These are phyloP conservation scores for Cottus gobio DNA, from an alignment of 2,113 vertebrate genomes.

Conservation along the genomic window DNA sequence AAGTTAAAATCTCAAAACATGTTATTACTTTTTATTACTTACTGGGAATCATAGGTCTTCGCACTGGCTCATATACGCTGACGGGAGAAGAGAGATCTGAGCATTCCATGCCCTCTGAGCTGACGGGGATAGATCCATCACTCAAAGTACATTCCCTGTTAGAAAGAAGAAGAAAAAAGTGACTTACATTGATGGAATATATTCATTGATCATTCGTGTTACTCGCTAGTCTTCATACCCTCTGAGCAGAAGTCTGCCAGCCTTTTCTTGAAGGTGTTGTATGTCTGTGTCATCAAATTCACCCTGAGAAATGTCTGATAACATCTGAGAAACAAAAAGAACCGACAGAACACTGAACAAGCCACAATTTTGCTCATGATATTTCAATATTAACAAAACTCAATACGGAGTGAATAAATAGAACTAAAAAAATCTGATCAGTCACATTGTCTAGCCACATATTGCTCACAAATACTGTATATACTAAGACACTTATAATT, in stretches of 20 bases:
- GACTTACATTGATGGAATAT: background rate
- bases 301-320: constrained; percentile 74
- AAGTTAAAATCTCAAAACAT: background rate
- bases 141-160: constrained; percentile 77
- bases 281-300: constrained; percentile 83
- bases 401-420: background rate
- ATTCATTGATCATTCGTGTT: background rate
- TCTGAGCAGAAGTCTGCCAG: constrained; percentile 82
- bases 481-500: background rate
- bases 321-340: constrained; percentile 49
- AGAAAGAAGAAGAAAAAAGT: constrained; percentile 38
- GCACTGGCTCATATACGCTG: constrained; percentile 64
- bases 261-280: constrained; percentile 85
- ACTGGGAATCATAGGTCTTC: constrained; percentile 62
- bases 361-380: background rate
- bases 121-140: constrained; percentile 75
- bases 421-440: background rate
- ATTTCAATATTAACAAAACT: background rate
- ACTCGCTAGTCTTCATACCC: constrained; percentile 73
- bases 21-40: constrained; percentile 1
- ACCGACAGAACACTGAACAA: background rate
- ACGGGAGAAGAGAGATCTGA: constrained; percentile 75
- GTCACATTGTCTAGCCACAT: background rate
- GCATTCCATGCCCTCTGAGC: constrained; percentile 81
- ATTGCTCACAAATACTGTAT: background rate